Base-by-base conservation (phyloP, 2,797 vertebrate species). In the Petrocephalus sullivani region DNA sequence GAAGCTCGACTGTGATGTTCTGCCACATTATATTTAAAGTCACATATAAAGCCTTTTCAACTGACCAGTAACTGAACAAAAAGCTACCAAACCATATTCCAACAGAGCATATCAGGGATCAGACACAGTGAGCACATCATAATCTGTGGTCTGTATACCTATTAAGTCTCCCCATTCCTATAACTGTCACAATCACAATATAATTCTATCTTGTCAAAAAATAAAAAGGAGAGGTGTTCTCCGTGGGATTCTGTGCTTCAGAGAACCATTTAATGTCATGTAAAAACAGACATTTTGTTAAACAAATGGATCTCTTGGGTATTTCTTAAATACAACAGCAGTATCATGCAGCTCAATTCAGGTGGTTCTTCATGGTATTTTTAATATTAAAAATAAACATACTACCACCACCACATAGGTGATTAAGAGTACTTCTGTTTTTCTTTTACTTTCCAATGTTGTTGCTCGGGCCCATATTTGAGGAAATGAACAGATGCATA, bases 401-500 rank as follows among this genome's bases (percentile, higher is more conserved):
- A 81, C 16, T 58, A n/a, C 53, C 87, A 46, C 21, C 41, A 49
- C 41, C 54, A 83, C n/a, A 61, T 56, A 64, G n/a, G 64, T 88
- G 60, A 88, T 91, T 71, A 61, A 84, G 89, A 86, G 88, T 90
- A 90, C 90, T 61, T 86, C 19, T 75, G 53, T 67, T 67, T 78
- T 14, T 51, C 89, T 88, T 85, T 89, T n/a, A 88, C 85, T 82
- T 78, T 49, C 49, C 71, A 61, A 37, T 88, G 84, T n/a, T 85
- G 89, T 89, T 89, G 89, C 88, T 87, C 88, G 61, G 89, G 87
- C 54, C 87, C 85, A 78, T 85, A 85, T 81, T 90, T 86, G 71
- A 46, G 89, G 21, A 8, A 67, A 89, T 60, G 60, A 88, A 78
- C 23, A 86, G 82, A 90, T 71, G 88, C 90, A 89, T 90, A 89